Percentiles rank a stretch among this genome's conserved stretches.
These are phyloP conservation scores for Leiothrix lutea DNA, from an alignment of 2,113 vertebrate species.

Conservation along the genomic window DNA sequence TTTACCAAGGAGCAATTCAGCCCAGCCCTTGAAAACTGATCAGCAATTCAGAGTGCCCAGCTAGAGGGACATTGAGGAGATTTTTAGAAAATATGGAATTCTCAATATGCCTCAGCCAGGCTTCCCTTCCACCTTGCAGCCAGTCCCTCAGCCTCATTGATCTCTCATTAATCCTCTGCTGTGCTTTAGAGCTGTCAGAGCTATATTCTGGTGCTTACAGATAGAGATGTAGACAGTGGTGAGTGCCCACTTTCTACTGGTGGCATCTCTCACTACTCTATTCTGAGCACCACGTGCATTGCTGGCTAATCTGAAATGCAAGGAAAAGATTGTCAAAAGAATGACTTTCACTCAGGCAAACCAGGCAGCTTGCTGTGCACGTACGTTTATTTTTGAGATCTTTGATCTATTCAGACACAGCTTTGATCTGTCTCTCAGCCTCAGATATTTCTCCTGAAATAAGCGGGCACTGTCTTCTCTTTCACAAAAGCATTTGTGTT, in stretches of 20 bases:
- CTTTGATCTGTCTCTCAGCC: slow-evolving; percentile 34
- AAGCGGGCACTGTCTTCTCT: background rate
- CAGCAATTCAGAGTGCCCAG: background rate
- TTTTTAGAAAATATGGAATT: background rate
- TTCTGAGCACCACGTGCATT: background rate
- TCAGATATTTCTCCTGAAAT: background rate
- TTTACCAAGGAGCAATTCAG: background rate
- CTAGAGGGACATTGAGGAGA: background rate
- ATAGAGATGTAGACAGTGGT: background rate
- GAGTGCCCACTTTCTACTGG: background rate
- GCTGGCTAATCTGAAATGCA: background rate
- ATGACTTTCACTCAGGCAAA: background rate
- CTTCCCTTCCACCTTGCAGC: background rate
- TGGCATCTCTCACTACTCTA: background rate
- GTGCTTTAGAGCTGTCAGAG: background rate
- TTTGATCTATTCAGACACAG: slow-evolving; percentile 29
- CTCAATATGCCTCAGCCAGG: background rate
- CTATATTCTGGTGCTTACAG: background rate
- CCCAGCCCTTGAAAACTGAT: background rate
- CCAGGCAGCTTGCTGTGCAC: background rate
- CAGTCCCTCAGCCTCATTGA: background rate
- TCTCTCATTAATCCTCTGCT: background rate
- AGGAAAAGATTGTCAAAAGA: background rate
- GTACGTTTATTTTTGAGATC: background rate
- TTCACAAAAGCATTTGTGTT: background rate